Percentiles rank a stretch among this genome's conserved stretches.
Evolutionary conservation across 2,113 vertebrate species (phyloP).

Genomic region (Circaetus cinerascens): DNA sequence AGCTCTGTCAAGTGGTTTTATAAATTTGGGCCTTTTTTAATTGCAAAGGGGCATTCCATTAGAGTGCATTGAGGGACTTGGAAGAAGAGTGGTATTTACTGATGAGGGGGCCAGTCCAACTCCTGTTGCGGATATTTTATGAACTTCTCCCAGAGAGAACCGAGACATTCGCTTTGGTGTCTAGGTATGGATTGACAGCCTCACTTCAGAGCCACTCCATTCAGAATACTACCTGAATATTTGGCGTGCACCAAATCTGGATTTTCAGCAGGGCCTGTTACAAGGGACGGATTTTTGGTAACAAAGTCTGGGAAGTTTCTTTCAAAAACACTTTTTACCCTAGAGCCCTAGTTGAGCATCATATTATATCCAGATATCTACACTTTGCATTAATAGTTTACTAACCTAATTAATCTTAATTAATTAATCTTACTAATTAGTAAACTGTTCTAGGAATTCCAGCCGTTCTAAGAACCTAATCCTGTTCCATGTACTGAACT

Average conservation of each 20-base stretch:
- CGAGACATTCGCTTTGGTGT: background rate
- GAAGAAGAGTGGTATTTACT: background rate
- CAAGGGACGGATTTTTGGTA: background rate
- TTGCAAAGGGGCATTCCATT: background rate
- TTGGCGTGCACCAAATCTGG: fast-evolving
- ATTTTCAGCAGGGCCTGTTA: background rate
- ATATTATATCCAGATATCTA: background rate
- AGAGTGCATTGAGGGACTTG: background rate
- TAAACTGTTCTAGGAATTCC: background rate
- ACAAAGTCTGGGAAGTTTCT: background rate
- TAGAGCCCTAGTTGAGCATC: background rate
- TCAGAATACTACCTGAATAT: background rate
- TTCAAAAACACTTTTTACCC: background rate
- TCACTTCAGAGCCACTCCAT: background rate
- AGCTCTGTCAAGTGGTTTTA: background rate
- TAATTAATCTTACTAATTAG: background rate
- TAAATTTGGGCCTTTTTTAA: background rate
- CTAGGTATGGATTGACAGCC: background rate
- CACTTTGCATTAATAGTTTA: background rate
- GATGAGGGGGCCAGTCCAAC: background rate
- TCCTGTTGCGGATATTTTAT: background rate
- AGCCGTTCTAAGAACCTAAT: background rate
- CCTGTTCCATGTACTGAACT: background rate
- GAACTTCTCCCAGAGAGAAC: background rate
- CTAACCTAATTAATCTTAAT: background rate